Percentiles rank a stretch among this genome's conserved stretches.
Evolutionary conservation across 2,797 vertebrate species (phyloP).

Genomic region (Propithecus perrieri): DNA sequence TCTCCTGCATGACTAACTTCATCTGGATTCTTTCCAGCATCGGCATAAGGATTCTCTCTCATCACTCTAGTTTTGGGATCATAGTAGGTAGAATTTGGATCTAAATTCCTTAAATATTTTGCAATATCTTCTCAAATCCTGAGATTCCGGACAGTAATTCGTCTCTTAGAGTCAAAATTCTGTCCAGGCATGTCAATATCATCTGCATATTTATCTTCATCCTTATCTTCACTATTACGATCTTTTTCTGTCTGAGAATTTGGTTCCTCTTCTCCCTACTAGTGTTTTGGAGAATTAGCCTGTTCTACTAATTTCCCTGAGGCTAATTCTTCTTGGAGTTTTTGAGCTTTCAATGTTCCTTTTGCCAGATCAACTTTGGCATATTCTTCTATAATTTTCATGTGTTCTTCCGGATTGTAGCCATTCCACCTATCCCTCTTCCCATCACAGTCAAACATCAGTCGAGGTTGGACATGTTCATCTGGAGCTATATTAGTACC

Average conservation of each 20-base stretch:
- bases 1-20: slow-evolving; percentile 98
- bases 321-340: slow-evolving; percentile 97
- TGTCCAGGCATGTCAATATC: slow-evolving; percentile 99
- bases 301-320: slow-evolving; percentile 96
- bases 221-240: slow-evolving; percentile 97
- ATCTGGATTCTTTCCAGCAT: slow-evolving; percentile 97
- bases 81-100: slow-evolving; percentile 99
- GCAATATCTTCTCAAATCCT: slow-evolving; percentile 98
- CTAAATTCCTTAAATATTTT: slow-evolving; percentile 97
- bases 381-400: slow-evolving; percentile 97
- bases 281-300: slow-evolving; percentile 89
- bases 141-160: slow-evolving; percentile 97
- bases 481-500: slow-evolving; percentile 94
- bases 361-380: slow-evolving; percentile 98
- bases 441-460: slow-evolving; percentile 95
- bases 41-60: slow-evolving; percentile 98
- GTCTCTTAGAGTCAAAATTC: slow-evolving; percentile 99
- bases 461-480: slow-evolving; percentile 91
- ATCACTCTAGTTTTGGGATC: slow-evolving; percentile 99
- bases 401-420: slow-evolving; percentile 97
- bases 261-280: slow-evolving; percentile 90
- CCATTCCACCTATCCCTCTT: slow-evolving; percentile 99
- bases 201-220: slow-evolving; percentile 99
- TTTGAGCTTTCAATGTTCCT: slow-evolving; percentile 97
- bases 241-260: slow-evolving; percentile 92